Evolutionary conservation across 30 jellyfish, hydroid and myxozoan genomes (phyloP).

Genomic region (Hydra vulgaris): DNA sequence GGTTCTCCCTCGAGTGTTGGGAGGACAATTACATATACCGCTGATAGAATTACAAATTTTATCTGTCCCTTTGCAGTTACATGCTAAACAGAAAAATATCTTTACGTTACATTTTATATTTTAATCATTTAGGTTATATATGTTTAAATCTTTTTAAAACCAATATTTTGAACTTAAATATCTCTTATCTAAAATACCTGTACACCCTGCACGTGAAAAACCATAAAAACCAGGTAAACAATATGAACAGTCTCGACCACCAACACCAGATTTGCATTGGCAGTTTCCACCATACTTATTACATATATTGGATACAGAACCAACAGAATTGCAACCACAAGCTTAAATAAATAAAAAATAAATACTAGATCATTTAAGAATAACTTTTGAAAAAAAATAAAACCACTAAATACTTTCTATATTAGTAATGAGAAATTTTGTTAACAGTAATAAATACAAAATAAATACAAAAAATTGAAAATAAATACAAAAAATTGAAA

Average conservation of each 20-base stretch:
- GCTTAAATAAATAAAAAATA: slow-evolving; percentile 28
- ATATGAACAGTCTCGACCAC: slow-evolving; percentile 67
- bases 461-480: no score
- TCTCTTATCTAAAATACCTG: no score
- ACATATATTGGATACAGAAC: slow-evolving; percentile 53
- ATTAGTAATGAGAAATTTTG: no score
- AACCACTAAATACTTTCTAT: no score
- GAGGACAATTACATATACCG: slow-evolving; percentile 73
- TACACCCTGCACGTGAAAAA: slow-evolving; percentile 57
- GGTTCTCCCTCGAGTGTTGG: slow-evolving; percentile 55
- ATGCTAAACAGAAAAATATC: slow-evolving; percentile 26
- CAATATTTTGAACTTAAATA: no score
- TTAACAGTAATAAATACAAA: no score
- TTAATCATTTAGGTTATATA: neutral
- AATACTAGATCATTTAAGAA: neutral
- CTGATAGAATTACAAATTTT: slow-evolving; percentile 53
- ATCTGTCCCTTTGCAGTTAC: slow-evolving; percentile 77
- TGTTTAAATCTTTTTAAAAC: no score
- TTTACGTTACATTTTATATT: no score
- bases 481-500: no score
- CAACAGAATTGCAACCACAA: slow-evolving; percentile 55
- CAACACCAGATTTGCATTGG: slow-evolving; percentile 69
- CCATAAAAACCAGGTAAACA: slow-evolving; percentile 76
- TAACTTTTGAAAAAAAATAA: neutral
- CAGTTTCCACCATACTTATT: slow-evolving; percentile 75